Evolutionary conservation across 2,113 vertebrate genomes (phyloP).

Genomic region (Entomyzon cyanotis): DNA sequence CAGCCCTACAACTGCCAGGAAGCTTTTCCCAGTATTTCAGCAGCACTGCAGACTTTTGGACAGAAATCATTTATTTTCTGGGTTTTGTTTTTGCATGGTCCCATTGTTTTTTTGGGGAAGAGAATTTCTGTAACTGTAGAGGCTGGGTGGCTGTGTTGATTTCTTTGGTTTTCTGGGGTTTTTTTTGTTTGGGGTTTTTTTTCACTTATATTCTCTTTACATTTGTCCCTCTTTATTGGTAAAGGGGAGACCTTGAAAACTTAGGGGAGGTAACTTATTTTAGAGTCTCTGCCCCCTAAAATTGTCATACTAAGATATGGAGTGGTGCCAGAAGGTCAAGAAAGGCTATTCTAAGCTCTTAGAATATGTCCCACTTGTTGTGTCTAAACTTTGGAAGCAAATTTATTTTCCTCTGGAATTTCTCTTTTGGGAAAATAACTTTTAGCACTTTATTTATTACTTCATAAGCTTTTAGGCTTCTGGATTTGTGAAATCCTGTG

Average conservation of each 20-base stretch:
- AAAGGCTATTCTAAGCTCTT: neutral
- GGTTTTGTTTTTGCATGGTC: neutral
- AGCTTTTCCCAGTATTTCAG: neutral
- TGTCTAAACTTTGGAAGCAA: neutral
- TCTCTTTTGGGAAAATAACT: neutral
- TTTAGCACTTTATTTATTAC: neutral
- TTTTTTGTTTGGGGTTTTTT: neutral
- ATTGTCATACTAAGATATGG: neutral
- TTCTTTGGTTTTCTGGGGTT: neutral
- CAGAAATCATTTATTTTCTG: fast-evolving
- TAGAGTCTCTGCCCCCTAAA: neutral
- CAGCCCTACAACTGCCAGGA: neutral
- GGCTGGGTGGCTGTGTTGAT: neutral
- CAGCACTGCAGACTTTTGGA: neutral
- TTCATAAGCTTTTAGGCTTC: neutral
- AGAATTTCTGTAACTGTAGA: neutral
- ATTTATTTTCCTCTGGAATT: neutral
- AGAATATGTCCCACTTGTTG: neutral
- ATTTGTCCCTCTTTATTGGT: neutral
- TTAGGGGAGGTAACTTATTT: neutral
- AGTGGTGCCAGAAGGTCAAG: neutral
- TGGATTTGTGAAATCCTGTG: neutral
- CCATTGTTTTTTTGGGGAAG: neutral
- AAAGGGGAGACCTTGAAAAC: neutral
- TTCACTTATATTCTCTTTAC: neutral